A percentile compares a stretch with the other conserved stretches of the same genome.
Evolutionary conservation across 2,797 vertebrate genomes (phyloP).

Genomic region (Anabacerthia variegaticeps): DNA sequence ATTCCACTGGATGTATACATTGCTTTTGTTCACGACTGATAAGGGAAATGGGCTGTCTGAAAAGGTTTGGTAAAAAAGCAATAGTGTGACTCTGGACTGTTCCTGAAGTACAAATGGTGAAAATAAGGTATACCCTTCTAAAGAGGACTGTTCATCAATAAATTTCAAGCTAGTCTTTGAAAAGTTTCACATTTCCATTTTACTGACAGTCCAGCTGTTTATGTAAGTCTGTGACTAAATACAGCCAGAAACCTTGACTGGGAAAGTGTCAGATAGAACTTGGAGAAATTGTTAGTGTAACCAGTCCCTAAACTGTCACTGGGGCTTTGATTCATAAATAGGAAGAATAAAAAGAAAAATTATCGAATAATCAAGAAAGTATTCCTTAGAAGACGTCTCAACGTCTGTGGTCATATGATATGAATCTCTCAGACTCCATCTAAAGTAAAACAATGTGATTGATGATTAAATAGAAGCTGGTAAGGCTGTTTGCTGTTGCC

Average conservation of each 20-base stretch:
- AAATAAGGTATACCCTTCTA: neutral
- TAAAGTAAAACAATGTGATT: neutral
- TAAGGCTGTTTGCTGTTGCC: neutral
- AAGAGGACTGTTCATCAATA: neutral
- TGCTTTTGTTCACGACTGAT: neutral
- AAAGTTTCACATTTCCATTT: neutral
- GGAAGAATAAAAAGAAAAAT: neutral
- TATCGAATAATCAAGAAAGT: no score
- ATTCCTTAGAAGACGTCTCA: no score
- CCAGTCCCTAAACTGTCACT: neutral
- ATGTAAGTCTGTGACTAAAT: neutral
- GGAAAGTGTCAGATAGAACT: neutral
- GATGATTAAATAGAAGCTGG: neutral
- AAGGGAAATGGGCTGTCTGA: neutral
- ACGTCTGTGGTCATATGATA: neutral
- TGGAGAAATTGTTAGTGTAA: neutral
- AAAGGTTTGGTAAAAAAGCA: neutral
- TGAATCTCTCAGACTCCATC: no score
- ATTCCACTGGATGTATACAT: neutral
- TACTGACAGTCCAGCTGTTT: neutral
- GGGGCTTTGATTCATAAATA: neutral
- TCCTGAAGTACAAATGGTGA: neutral
- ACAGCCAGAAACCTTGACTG: neutral
- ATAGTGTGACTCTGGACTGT: neutral
- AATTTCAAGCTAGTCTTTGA: neutral